Evolutionary conservation across 2,797 vertebrate species (phyloP).

Genomic region (Chaetophractus vellerosus): DNA sequence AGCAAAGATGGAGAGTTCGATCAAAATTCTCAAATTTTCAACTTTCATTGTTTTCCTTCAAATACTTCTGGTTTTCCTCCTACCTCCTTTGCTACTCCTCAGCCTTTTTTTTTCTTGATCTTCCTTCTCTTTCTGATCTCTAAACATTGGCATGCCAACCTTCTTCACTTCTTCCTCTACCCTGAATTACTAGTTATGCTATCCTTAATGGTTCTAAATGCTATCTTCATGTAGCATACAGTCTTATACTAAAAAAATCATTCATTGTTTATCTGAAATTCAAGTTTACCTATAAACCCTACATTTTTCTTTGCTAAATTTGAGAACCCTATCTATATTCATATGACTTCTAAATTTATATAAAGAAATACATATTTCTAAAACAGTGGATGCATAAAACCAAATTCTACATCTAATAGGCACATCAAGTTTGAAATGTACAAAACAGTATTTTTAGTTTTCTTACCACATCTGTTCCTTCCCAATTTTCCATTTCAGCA

Average conservation of each 20-base stretch:
- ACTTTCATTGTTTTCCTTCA: background rate
- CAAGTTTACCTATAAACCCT: background rate
- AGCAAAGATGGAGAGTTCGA: background rate
- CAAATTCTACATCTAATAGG: too few relatives aligned
- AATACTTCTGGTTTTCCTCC: background rate
- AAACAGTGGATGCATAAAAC: too few relatives aligned
- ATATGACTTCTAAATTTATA: too few relatives aligned
- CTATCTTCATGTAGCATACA: background rate
- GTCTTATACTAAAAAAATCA: background rate
- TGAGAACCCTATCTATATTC: background rate
- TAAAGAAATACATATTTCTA: too few relatives aligned
- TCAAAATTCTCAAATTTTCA: background rate
- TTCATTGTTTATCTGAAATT: background rate
- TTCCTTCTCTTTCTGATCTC: background rate
- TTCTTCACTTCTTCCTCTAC: background rate
- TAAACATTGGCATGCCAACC: background rate
- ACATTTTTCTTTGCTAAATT: background rate
- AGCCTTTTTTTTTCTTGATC: background rate
- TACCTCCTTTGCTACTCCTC: background rate
- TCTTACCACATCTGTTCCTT: too few relatives aligned
- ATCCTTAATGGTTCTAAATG: background rate
- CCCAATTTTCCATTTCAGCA: too few relatives aligned
- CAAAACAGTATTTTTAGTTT: too few relatives aligned
- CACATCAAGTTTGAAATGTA: too few relatives aligned
- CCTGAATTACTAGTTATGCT: background rate